Base-by-base conservation (phyloP, 2,113 vertebrate species). In the Lamprologus callipterus region DNA sequence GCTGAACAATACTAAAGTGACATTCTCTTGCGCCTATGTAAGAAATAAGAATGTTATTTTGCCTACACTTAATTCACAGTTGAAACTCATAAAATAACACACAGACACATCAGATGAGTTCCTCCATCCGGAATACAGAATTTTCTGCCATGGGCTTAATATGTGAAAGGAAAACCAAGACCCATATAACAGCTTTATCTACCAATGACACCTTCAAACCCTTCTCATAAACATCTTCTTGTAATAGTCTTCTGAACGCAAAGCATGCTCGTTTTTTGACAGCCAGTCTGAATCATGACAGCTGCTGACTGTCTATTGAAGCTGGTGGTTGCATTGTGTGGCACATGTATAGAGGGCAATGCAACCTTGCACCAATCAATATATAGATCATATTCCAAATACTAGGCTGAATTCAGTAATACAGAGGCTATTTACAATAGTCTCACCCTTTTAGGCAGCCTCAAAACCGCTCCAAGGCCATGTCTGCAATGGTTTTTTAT, bases 1-100 rank as follows among this genome's bases (percentile, higher is more conserved):
- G 88, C 93, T 90, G 80, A 92, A 87, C 88, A 95, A 94, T 88
- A 95, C 93, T 95, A 94, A 95, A 95, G 93, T 95, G 94, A 95
- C 91, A 92, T 93, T 94, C 89, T 93, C 90, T 94, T 91, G 94
- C 91, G 19, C 82, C 54, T 19, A 70, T 57, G 91, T 92, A 95
- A 94, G 93, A 94, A 86, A 82, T 75, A 85, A 93, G 85, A 91
- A 78, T 78, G 37, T 87, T 88, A 85, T 84, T 90, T 91, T 86
- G 83, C 78, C 78, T 87, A 90, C 68, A 93, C 60, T 79, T 79
- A 90, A 88, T 95, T 96, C 94, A 95, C 95, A 95, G 94, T 94
- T 91, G 82, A 91, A 93, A 93, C 88, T 91, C 68, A 28, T 78
- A 84, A 94, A 90, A 87, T 80, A 65, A 93, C 84, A 93, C 85